Evolutionary conservation across 2,888 invertebrate genomes (phyloP), one percentile per base, ranked within the genome.

Genomic region (Aspidiotus rigidus): DNA sequence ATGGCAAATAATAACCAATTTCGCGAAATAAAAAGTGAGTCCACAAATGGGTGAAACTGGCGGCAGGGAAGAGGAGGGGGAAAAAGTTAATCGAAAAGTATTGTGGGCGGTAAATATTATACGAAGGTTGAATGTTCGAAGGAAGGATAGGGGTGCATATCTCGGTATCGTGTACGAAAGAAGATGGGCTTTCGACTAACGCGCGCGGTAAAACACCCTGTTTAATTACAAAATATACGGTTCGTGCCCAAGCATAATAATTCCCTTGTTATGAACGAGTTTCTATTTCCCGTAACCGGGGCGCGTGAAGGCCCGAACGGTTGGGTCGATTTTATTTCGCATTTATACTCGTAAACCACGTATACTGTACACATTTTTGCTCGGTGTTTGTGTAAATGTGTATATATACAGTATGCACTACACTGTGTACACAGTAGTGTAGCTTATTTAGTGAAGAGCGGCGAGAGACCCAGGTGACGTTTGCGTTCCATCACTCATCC

Each of bases 401-500:
- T 28, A 28, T 28, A 28, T 28, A 28, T 28, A 28, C 28, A 28
- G 28, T 28, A 28, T 28, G 28, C 28, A 28, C 28, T 28, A 28
- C 49, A 13, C 49, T 49, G 49, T 49, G 49, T 49, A 13, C 49
- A 28, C 28, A 28, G 28, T 49, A n/a, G 49, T 49, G 49, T 49
- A 49, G n/a, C 49, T n/a, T 49, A 11, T 11, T 28, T 13, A 11
- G 49, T 49, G 49, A n/a, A 49, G 64, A 64, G 57, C 66, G 66
- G 66, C 41, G 66, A 67, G 66, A 66, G 67, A 67, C 67, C 67
- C 67, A 67, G 67, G 67, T 67, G 67, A 67, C 67, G 67, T 67
- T 67, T 67, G 67, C 67, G 67, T 67, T 67, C 67, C 67, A 67
- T 67, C 67, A 67, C 67, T 67, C 67, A 67, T 67, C 67, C 67